Conservation (phyloP, 2,888 invertebrate genomes). For the Drosophila fulvimacula region DNA sequence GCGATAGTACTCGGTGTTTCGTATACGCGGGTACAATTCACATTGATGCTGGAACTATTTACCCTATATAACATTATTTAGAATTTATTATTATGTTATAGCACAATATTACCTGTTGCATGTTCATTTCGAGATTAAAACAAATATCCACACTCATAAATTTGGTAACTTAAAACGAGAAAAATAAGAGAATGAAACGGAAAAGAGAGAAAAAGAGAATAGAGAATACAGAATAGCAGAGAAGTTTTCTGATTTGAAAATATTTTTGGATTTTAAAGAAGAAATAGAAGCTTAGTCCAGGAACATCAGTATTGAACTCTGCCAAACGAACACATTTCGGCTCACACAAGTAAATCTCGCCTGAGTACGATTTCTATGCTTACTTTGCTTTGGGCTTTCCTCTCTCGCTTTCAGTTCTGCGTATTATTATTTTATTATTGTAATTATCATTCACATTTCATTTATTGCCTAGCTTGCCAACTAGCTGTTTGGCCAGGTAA, state of each 20-base stretch:
- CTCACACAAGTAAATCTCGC: not conserved
- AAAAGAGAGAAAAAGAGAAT: not conserved
- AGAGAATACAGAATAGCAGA: too few relatives aligned
- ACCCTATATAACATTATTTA: not conserved
- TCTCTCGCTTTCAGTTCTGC: not conserved
- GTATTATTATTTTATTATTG: not conserved
- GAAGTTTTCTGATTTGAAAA: not conserved
- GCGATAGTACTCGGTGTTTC: conserved; percentile 30
- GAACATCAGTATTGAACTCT: too few relatives aligned
- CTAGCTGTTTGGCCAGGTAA: not conserved
- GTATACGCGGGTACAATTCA: conserved; percentile 37
- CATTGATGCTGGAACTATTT: not conserved
- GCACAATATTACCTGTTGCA: not conserved
- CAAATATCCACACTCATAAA: not conserved
- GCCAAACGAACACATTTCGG: accelerated
- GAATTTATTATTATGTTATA: not conserved
- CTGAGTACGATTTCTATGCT: not conserved
- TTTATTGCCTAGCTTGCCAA: not conserved
- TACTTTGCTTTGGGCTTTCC: not conserved
- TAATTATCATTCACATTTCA: not conserved
- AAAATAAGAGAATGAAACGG: too few relatives aligned
- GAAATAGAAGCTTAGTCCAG: not conserved
- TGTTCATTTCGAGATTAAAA: not conserved
- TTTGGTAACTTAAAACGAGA: not conserved
- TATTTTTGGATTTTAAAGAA: not conserved